These are phyloP conservation scores for Notarius lentiginosus DNA, from an alignment of 2,113 vertebrate species.

Conservation along the genomic window DNA sequence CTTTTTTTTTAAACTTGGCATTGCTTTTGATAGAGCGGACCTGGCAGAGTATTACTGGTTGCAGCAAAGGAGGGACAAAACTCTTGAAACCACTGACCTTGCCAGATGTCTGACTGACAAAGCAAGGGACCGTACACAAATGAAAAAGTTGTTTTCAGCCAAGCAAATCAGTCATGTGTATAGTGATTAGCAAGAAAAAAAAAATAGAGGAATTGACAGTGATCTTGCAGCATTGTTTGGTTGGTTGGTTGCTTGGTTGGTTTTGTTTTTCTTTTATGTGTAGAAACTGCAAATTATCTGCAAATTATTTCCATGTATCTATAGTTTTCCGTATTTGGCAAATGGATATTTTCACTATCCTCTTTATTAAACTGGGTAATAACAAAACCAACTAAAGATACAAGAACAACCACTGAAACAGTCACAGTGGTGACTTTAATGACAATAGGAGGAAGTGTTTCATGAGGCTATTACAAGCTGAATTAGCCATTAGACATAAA, in stretches of 20 bases:
- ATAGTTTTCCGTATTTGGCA: neutral
- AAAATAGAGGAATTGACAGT: neutral
- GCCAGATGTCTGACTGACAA: slow-evolving; percentile 7
- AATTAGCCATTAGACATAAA: neutral
- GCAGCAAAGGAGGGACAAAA: neutral
- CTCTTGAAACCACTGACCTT: slow-evolving; percentile 26
- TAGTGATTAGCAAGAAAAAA: neutral
- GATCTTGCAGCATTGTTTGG: neutral
- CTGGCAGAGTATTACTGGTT: slow-evolving; percentile 14
- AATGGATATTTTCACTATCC: slow-evolving; percentile 6
- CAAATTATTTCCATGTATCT: slow-evolving; percentile 26
- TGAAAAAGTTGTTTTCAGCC: neutral
- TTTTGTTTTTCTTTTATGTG: neutral
- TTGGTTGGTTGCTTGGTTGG: neutral
- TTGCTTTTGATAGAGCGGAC: neutral
- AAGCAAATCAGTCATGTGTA: neutral
- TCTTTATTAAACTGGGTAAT: slow-evolving; percentile 3
- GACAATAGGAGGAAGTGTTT: neutral
- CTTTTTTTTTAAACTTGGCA: neutral
- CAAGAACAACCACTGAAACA: neutral
- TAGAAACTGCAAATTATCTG: neutral
- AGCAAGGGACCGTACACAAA: slow-evolving; percentile 18
- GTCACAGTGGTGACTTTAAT: neutral
- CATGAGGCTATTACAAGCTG: neutral
- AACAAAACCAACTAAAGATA: neutral